Evolutionary conservation across 2,888 invertebrate genomes (phyloP).

Genomic region (Candidula unifasciata): DNA sequence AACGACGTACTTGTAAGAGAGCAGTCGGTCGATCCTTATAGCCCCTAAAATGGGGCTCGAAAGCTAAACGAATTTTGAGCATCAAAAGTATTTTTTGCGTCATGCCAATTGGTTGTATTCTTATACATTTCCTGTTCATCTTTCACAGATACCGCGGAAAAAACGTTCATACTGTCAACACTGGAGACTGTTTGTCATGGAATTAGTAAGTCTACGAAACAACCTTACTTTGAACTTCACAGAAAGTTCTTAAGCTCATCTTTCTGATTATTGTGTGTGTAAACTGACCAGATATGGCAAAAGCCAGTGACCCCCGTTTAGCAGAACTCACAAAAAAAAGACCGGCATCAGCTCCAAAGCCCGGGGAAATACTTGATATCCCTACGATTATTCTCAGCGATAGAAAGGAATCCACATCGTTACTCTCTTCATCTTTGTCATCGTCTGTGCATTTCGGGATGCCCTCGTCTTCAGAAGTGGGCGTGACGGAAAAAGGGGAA

Average conservation of each 20-base stretch:
- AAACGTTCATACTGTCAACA: not conserved
- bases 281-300: not conserved
- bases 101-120: too few species aligned
- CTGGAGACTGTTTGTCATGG: not conserved
- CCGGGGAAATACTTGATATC: constrained; percentile 51
- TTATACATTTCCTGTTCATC: not conserved
- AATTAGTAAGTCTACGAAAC: not conserved
- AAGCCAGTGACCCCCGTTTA: constrained; percentile 9
- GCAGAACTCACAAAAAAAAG: constrained; percentile 27
- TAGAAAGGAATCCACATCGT: constrained; percentile 10
- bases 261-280: not conserved
- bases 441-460: not conserved
- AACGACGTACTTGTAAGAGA: too few species aligned
- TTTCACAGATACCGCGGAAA: not conserved
- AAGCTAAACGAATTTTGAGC: too few species aligned
- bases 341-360: constrained; percentile 52
- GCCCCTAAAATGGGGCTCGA: too few species aligned
- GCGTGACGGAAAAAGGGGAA: not conserved
- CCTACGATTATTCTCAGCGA: constrained; percentile 57
- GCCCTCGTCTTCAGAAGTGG: not conserved
- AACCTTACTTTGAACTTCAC: not conserved
- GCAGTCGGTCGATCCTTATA: too few species aligned
- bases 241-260: not conserved
- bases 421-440: not conserved
- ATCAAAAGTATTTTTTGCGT: too few species aligned